phyloP scores from a whole-genome alignment of 2,113 vertebrate species.

The Cyprinus carpio region DNA sequence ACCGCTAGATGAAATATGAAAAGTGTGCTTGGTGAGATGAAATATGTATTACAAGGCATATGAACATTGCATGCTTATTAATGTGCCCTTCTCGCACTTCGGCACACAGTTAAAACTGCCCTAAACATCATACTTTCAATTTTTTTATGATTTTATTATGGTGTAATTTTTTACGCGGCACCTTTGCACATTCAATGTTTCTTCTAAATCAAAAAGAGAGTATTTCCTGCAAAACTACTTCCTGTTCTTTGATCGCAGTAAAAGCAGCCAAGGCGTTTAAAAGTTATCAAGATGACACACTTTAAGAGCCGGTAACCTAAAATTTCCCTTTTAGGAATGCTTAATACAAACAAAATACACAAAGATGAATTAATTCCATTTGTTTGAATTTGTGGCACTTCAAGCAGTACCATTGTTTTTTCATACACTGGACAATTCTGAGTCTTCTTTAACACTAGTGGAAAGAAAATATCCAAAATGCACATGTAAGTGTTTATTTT shows the following conservation, averaged over 20 bases:
- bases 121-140: not conserved
- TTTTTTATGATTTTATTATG: too few species aligned
- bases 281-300: constrained; percentile 14
- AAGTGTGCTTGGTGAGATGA: constrained; percentile 54
- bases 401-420: not conserved
- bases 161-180: not conserved
- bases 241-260: constrained; percentile 15
- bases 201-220: not conserved
- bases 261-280: not conserved
- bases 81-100: constrained; percentile 34
- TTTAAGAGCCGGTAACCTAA: not conserved
- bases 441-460: not conserved
- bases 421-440: not conserved
- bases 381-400: not conserved
- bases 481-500: too few species aligned
- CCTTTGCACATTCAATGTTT: not conserved
- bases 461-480: too few species aligned
- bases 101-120: not conserved
- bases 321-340: too few species aligned
- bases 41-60: constrained; percentile 50
- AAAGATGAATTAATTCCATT: not conserved
- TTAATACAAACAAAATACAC: not conserved
- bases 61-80: constrained; percentile 44
- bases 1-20: constrained; percentile 54
- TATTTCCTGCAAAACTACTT: not conserved